phyloP scores from a whole-genome alignment of 2,113 vertebrate species.

The Aspiorhynchus laticeps region DNA sequence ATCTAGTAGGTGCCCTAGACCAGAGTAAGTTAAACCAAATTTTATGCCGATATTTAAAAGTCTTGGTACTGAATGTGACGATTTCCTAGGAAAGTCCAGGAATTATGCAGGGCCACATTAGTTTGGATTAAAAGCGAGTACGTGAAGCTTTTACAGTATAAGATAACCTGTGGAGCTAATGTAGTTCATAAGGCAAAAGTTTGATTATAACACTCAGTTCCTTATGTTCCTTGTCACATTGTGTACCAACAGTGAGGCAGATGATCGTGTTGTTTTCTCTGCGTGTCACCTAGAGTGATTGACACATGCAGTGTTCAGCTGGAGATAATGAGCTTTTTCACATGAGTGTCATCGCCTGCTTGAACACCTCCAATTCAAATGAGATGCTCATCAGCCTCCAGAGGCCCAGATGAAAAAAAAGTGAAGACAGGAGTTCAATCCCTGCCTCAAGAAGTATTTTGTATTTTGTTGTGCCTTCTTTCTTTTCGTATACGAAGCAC shows the following conservation, averaged over 20 bases:
- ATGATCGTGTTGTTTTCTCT: slow-evolving; percentile 24
- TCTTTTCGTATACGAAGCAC: not conserved
- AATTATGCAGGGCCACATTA: not conserved
- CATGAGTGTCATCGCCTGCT: slow-evolving; percentile 23
- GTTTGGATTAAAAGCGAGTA: not conserved
- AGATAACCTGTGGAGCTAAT: not conserved
- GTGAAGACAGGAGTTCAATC: not conserved
- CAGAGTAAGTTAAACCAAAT: not conserved
- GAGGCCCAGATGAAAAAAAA: slow-evolving; percentile 1
- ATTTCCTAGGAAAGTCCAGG: not conserved
- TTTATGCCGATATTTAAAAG: not conserved
- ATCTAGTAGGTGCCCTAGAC: not conserved
- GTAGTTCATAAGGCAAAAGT: not conserved
- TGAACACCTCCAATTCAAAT: slow-evolving; percentile 7
- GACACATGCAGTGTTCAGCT: slow-evolving; percentile 17
- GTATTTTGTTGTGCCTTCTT: slow-evolving; percentile 14
- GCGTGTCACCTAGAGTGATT: slow-evolving; percentile 8
- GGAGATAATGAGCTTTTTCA: slow-evolving; percentile 37
- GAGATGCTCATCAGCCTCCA: slow-evolving; percentile 12
- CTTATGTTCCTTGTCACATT: slow-evolving; percentile 3
- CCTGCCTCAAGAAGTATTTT: not conserved
- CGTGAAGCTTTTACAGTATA: not conserved
- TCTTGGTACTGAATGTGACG: not conserved
- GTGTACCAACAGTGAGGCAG: not conserved
- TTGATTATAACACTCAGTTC: not conserved